phyloP scores from a whole-genome alignment of 2,888 invertebrate genomes.

The Nomada fabriciana region DNA sequence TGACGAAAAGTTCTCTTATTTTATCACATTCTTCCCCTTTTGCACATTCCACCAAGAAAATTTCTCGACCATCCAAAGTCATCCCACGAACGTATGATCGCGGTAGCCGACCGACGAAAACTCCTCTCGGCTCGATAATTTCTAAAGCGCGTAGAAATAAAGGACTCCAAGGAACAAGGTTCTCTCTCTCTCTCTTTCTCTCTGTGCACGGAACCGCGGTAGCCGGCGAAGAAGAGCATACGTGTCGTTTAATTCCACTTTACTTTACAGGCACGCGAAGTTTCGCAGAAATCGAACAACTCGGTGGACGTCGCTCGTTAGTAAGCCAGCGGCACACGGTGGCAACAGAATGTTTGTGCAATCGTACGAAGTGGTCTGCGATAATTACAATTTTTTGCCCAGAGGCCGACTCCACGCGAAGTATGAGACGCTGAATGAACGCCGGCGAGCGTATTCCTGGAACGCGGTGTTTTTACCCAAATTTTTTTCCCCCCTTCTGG shows the following conservation, averaged over 20 bases:
- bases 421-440: conserved; percentile 40
- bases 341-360: conserved; percentile 46
- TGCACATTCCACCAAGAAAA: neutral
- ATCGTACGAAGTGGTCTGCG: conserved; percentile 29
- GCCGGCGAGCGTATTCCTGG: conserved; percentile 30
- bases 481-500: neutral
- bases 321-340: conserved; percentile 8
- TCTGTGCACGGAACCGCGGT: neutral
- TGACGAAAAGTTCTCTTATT: too few species aligned
- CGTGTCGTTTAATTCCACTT: conserved; percentile 14
- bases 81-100: neutral
- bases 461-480: conserved; percentile 5
- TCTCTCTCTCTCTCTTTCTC: too few species aligned
- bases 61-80: neutral
- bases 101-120: neutral
- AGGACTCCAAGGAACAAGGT: conserved; percentile 1
- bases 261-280: conserved; percentile 4
- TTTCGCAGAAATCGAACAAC: conserved; percentile 48
- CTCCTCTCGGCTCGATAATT: neutral
- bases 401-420: neutral
- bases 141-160: neutral
- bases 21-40: too few species aligned
- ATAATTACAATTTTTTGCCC: conserved; percentile 45
- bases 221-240: conserved; percentile 3
- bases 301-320: conserved; percentile 36